phyloP scores from a whole-genome alignment of 2,888 invertebrate species.

The Dorcus parallelipipedus region DNA sequence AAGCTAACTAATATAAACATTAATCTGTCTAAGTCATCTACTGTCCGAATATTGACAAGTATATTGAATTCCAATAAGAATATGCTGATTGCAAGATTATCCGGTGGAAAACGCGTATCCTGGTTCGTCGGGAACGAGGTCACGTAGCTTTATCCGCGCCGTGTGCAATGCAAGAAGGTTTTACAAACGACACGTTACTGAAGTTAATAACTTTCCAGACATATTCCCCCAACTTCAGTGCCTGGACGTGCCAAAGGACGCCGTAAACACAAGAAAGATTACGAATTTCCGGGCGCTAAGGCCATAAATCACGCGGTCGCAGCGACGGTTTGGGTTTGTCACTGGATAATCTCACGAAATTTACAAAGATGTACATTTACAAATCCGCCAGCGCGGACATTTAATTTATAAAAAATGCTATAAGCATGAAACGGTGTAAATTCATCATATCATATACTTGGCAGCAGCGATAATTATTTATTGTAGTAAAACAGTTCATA shows the following conservation, averaged over 20 bases:
- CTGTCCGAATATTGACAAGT: slow-evolving; percentile 41
- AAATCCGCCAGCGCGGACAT: slow-evolving; percentile 20
- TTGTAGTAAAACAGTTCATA: slow-evolving; percentile 28
- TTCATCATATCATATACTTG: slow-evolving; percentile 25
- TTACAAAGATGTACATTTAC: slow-evolving; percentile 28
- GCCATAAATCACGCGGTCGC: no score
- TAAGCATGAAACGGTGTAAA: slow-evolving; percentile 10
- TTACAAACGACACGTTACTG: no score
- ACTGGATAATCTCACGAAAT: slow-evolving; percentile 25
- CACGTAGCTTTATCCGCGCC: no score
- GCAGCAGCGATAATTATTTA: slow-evolving; percentile 32
- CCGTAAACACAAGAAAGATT: no score
- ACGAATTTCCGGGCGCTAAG: no score
- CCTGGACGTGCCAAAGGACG: no score
- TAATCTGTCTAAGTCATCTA: slow-evolving; percentile 38
- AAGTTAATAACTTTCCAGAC: no score
- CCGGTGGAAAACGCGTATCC: no score
- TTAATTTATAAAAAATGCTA: slow-evolving; percentile 15
- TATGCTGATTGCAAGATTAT: slow-evolving; percentile 11
- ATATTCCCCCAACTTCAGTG: no score
- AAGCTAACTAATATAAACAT: slow-evolving; percentile 43
- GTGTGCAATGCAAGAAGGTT: no score
- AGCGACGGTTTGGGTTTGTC: slow-evolving; percentile 1
- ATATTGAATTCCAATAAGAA: slow-evolving; percentile 39
- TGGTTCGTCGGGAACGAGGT: no score